Evolutionary conservation across 2,888 invertebrate genomes (phyloP).

Genomic region (Cryptocheilus praepositus): DNA sequence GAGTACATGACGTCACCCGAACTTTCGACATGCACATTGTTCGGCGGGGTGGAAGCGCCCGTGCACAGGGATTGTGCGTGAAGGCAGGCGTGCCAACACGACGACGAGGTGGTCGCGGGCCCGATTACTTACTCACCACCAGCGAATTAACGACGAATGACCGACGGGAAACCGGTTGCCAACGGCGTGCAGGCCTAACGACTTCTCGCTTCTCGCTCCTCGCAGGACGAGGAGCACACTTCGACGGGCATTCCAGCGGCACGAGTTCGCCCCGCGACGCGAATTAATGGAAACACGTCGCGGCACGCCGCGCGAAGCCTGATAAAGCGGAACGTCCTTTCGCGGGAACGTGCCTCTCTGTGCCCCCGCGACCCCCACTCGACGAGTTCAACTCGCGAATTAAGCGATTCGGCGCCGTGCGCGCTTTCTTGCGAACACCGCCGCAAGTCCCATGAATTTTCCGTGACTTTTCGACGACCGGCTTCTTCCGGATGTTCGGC

Average conservation of each 20-base stretch:
- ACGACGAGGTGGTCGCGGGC: conserved; percentile 60
- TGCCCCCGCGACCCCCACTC: conserved; percentile 30
- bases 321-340: conserved; percentile 66
- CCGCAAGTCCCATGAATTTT: conserved; percentile 25
- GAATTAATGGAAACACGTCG: conserved; percentile 71
- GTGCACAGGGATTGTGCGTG: too few species aligned
- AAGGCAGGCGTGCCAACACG: too few species aligned
- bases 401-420: conserved; percentile 56
- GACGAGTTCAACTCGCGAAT: conserved; percentile 35
- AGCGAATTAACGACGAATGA: conserved; percentile 70
- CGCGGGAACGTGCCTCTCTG: conserved; percentile 42
- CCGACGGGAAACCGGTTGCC: conserved; percentile 69
- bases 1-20: too few species aligned
- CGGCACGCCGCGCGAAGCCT: conserved; percentile 57
- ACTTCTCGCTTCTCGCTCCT: conserved; percentile 57
- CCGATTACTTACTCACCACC: conserved; percentile 63
- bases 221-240: conserved; percentile 30
- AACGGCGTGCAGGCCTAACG: conserved; percentile 63
- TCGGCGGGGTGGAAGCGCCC: too few species aligned
- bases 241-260: conserved; percentile 65
- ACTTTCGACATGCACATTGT: too few species aligned
- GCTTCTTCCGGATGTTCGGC: too few species aligned
- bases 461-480: conserved; percentile 14
- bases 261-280: conserved; percentile 66
- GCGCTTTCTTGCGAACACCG: conserved; percentile 46